phyloP scores from a whole-genome alignment of 2,113 vertebrate species.

The Dasyurus viverrinus region DNA sequence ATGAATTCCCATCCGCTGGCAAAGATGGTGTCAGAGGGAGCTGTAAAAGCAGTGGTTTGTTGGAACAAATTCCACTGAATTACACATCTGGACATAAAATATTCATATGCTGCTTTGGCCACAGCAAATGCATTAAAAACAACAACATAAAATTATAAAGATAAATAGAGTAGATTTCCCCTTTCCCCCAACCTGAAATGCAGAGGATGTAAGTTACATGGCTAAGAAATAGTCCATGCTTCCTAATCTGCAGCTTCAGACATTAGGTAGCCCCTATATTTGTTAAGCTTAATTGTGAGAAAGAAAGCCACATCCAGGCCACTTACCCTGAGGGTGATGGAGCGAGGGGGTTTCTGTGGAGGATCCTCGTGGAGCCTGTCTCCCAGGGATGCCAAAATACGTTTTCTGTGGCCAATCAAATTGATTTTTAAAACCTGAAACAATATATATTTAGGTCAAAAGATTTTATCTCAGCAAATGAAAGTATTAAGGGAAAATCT shows the following conservation, averaged over 20 bases:
- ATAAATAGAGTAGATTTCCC: neutral
- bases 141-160: neutral
- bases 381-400: constrained; percentile 95
- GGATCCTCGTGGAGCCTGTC: constrained; percentile 97
- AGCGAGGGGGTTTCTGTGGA: constrained; percentile 95
- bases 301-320: rapidly evolving
- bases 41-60: constrained; percentile 11
- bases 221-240: neutral
- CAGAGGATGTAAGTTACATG: neutral
- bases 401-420: constrained; percentile 96
- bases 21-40: neutral
- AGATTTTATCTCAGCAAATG: constrained; percentile 36
- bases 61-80: constrained; percentile 1
- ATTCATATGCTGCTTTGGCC: neutral
- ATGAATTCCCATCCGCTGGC: constrained; percentile 34
- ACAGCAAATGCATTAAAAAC: constrained; percentile 11
- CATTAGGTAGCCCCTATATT: neutral
- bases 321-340: constrained; percentile 96
- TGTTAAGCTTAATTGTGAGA: neutral
- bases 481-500: constrained; percentile 12
- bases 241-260: neutral
- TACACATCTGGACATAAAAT: constrained; percentile 34
- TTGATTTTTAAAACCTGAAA: constrained; percentile 96
- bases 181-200: neutral
- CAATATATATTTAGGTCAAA: constrained; percentile 59